Base-by-base conservation (phyloP, 2,797 vertebrate genomes). In the Microtus agrestis region DNA sequence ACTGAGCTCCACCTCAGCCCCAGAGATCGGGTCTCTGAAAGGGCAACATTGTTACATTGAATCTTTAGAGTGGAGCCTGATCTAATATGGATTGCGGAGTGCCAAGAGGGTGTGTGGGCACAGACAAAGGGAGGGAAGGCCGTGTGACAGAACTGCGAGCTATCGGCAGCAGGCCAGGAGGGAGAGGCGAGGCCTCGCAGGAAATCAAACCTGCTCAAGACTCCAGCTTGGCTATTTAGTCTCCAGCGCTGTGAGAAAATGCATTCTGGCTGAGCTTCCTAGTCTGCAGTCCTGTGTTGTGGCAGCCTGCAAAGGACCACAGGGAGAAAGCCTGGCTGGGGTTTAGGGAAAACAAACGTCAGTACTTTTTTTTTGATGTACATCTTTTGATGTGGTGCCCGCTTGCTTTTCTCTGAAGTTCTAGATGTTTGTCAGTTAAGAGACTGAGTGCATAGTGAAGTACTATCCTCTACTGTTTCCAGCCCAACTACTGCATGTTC, bases 391-490 rank as follows among this genome's bases (percentile, higher is more conserved):
- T 46, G n/a, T 37, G 51, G 9, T 89, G 6, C n/a, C 14, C 5
- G 43, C 59, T 89, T 84, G 34, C 31, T 87, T 80, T 81, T 87
- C 67, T 81, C 61, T 29, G 91, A 89, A 78, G 67, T 85, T 77
- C 27, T 77, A 37, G 61, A 7, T 88, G 34, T 40, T 91, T 31
- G 59, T 51, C 54, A 63, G 25, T 85, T 46, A 59, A 87, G 34
- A 51, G 69, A 71, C 51, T 94, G 48, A 31, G 46, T 34, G 71
- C 21, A 1, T 2, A 54, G 73, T 17, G 9, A 91, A 91, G 43
- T 56, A 65, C 89, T 78, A 43, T 29, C 77, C 78, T 27, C 76
- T 11, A 13, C 13, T n/a, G 67, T 69, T 94, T 74, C 6, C 4
- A 63, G 37, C 7, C 14, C 40, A 89, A 29, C 1, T 37, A 87